Conservation (phyloP, 2,888 invertebrate genomes). For the Aplocera efformata region DNA sequence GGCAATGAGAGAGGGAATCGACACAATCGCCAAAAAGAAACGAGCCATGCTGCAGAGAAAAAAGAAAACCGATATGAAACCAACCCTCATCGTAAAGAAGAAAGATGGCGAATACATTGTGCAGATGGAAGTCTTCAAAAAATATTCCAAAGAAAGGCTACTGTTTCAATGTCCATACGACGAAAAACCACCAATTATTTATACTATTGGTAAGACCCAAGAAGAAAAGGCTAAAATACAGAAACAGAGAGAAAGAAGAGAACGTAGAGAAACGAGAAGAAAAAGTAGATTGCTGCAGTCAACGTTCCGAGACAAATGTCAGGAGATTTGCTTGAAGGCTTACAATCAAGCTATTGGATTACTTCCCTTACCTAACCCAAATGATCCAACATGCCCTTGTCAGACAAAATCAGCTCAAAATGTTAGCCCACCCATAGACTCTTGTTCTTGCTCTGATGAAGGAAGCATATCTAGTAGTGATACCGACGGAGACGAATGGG, state of each 20-base stretch:
- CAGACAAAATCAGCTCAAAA: constrained; percentile 35
- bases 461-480: constrained; percentile 59
- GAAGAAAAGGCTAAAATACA: constrained; percentile 59
- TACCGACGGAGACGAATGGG: constrained; percentile 71
- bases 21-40: constrained; percentile 65
- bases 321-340: constrained; percentile 72
- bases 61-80: constrained; percentile 67
- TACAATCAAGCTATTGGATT: constrained; percentile 72
- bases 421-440: constrained; percentile 52
- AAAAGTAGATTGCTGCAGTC: constrained; percentile 65
- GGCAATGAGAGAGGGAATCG: constrained; percentile 56
- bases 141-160: constrained; percentile 66
- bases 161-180: constrained; percentile 68
- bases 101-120: constrained; percentile 65
- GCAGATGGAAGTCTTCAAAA: constrained; percentile 72
- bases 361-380: constrained; percentile 60
- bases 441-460: constrained; percentile 69
- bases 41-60: constrained; percentile 60
- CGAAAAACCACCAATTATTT: constrained; percentile 62
- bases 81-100: constrained; percentile 61
- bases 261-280: constrained; percentile 64
- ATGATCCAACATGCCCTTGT: constrained; percentile 67
- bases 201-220: constrained; percentile 66
- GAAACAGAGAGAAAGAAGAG: constrained; percentile 58
- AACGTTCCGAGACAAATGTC: constrained; percentile 67